phyloP scores from a whole-genome alignment of 2,797 vertebrate genomes.

The Hydrocynus forskahlii region DNA sequence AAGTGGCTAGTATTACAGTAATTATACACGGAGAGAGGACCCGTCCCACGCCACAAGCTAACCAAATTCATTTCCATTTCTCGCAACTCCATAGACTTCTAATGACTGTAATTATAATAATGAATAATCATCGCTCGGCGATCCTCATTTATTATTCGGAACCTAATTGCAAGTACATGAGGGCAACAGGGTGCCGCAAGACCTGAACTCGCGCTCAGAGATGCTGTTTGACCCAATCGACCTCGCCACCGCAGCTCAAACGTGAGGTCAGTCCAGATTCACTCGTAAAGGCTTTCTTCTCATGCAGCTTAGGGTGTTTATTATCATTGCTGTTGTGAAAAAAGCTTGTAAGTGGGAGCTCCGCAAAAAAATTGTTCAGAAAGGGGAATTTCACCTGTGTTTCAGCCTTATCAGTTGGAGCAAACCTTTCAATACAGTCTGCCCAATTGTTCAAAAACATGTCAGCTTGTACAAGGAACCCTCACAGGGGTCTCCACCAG shows the following conservation, averaged over 20 bases:
- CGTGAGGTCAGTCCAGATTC: constrained; percentile 30
- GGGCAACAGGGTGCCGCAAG: constrained; percentile 58
- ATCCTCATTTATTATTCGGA: constrained; percentile 69
- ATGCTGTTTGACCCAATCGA: neutral
- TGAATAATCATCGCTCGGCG: constrained; percentile 69
- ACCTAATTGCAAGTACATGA: constrained; percentile 16
- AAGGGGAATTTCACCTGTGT: no score
- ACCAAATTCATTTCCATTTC: constrained; percentile 68
- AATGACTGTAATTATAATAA: constrained; percentile 75
- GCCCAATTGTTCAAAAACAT: no score
- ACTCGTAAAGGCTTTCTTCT: constrained; percentile 21
- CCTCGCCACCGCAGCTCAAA: neutral
- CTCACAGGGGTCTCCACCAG: no score
- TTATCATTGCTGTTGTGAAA: no score
- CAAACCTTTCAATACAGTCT: no score
- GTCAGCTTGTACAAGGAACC: no score
- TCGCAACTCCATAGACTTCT: constrained; percentile 67
- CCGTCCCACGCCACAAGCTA: constrained; percentile 63
- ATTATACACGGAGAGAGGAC: constrained; percentile 73
- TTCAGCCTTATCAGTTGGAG: no score
- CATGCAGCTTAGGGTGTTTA: neutral
- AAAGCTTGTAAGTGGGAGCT: no score
- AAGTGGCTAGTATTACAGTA: constrained; percentile 66
- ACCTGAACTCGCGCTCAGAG: constrained; percentile 41
- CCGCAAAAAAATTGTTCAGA: no score